A percentile compares a stretch with the other conserved stretches of the same genome.
Conservation (phyloP, 1,140 invertebrate species). For the Drosophila takahashii region DNA sequence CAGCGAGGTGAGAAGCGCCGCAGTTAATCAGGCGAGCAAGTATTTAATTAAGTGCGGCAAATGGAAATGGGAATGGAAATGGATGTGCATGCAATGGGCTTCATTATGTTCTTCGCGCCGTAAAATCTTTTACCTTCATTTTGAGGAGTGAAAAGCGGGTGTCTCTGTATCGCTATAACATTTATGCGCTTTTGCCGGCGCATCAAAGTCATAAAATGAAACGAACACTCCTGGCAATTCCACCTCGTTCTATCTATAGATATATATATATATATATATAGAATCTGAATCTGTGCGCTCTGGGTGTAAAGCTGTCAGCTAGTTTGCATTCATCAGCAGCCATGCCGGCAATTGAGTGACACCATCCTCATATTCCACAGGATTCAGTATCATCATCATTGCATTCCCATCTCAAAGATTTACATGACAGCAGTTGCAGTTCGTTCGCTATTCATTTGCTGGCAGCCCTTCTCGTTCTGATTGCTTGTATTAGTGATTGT, state of each 20-base stretch:
- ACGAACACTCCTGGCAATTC: too few relatives aligned
- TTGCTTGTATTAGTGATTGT: constrained; percentile 71
- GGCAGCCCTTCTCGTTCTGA: constrained; percentile 50
- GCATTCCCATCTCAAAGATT: constrained; percentile 47
- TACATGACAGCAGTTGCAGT: constrained; percentile 70
- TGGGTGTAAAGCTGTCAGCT: constrained; percentile 41
- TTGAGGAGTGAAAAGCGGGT: neutral
- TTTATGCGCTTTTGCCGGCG: constrained; percentile 62
- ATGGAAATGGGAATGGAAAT: neutral
- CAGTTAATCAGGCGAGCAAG: constrained; percentile 68
- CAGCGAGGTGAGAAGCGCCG: constrained; percentile 7
- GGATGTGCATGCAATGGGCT: constrained; percentile 20
- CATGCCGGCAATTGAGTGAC: constrained; percentile 59
- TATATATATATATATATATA: constrained; percentile 11
- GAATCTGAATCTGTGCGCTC: constrained; percentile 16
- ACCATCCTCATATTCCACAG: constrained; percentile 32
- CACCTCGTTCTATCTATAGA: constrained; percentile 3
- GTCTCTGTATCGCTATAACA: constrained; percentile 46
- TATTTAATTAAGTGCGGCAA: constrained; percentile 70
- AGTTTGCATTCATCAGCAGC: constrained; percentile 69
- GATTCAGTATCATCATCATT: constrained; percentile 26
- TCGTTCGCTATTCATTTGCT: constrained; percentile 72
- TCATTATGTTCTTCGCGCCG: constrained; percentile 28
- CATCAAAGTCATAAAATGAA: constrained; percentile 62
- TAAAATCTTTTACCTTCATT: constrained; percentile 30